Base-by-base conservation (phyloP, 2,888 invertebrate genomes). In the Eilema griseolum region DNA sequence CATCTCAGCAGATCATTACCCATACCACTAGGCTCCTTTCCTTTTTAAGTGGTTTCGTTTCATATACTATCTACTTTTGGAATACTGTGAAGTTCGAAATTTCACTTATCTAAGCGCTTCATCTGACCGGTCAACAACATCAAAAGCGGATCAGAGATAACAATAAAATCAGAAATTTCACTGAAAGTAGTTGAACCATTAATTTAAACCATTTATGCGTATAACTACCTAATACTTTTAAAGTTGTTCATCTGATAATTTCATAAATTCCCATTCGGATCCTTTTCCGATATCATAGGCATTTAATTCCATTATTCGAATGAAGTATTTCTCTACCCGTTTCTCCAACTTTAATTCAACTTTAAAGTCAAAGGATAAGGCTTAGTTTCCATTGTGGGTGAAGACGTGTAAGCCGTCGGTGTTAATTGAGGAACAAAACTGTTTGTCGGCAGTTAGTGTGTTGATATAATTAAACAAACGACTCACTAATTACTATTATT, bases 381-480 rank as follows among this genome's bases (percentile, higher is more conserved):
- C 61, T 33, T 24, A 69, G 28, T 66, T 66, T 71, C 2, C 28
- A 28, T 14, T 11, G 33, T 16, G 4, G 11, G 8, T n/a, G 33
- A 7, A 12, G 16, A 24, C 3, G 20, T 63, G 61, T 59, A 63
- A 67, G 23, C 63, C 52, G 59, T 67, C 60, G 37, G 64, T 65
- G 56, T 64, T 65, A 69, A 69, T 72, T 67, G 41, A 61, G 69
- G 61, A 41, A 65, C 61, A 67, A 67, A 73, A 73, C 68, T 73
- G 70, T 69, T 59, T 52, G 59, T 57, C 46, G 63, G 52, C 59
- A 69, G 64, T 63, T 66, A 66, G 63, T 61, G 70, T 70, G 66
- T 74, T 69, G 72, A 72, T 69, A 66, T 66, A 74, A 75, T 75
- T 69, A 70, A 68, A 71, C 75, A 72, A 74, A 71, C 70, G 69